Base-by-base conservation (phyloP, 2,113 vertebrate genomes). In the Syngnathus typhle region DNA sequence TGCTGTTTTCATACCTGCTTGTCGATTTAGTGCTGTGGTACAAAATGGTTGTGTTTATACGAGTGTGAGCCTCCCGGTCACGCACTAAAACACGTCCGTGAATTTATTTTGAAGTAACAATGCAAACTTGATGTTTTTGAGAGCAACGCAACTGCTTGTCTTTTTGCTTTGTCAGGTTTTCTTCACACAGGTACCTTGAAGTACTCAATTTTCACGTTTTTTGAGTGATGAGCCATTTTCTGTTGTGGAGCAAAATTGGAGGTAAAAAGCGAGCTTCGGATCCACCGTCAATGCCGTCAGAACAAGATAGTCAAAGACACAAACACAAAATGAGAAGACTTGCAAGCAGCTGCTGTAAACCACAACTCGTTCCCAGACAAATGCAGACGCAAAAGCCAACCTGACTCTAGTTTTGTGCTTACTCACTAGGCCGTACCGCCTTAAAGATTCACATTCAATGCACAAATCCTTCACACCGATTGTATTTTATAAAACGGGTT, bases 1-100 rank as follows among this genome's bases (percentile, higher is more conserved):
- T 69, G 71, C 68, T 76, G 52, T 68, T 80, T 78, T 41, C 36
- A 18, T 23, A 62, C n/a, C 21, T 43, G 38, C 60, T 44, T 62
- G 12, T 44, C 60, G 21, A 36, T 32, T 58, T 58, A 36, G 13
- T 6, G 27, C 54, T 2, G 6, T 7, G 54, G 23, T 32, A 36
- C 54, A 36, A 36, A 58, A 58, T 15, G 3, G 6, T 36, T 15
- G 5, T 36, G 13, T 58, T 55, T 55, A 16, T 58, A 32, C 23
- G 13, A 6, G 23, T 21, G 52, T 23, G 21, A 55, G 52, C 21
- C 21, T 58, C 55, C 27, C 55, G 15, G 55, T 3, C 55, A 15
- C 16, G 27, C 27, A 3, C 27, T 16, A 7, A 36, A 7, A 18
- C 27, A 7, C 55, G 13, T 2, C 4, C 36, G 55, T 58, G 55